Base-by-base conservation (phyloP, 1,140 invertebrate genomes). In the Apis mellifera region DNA sequence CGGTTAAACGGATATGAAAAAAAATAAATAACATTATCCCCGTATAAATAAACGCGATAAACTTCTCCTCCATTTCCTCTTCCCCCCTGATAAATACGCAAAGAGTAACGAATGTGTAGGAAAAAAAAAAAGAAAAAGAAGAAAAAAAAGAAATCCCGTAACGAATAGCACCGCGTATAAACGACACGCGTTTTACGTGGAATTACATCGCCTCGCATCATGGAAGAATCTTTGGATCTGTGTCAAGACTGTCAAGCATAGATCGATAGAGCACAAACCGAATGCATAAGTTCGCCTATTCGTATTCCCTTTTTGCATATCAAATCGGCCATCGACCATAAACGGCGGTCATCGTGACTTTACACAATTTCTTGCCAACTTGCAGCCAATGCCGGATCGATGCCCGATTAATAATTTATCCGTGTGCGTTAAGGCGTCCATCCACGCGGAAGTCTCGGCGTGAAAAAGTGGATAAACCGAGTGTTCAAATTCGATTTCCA, bases 211-310 rank as follows among this genome's bases (percentile, higher is more conserved):
- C 32, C 32, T 32, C 7, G 32, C 5, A 42, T 42, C 32, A 12
- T 12, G 21, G 13, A 54, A 42, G 7, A n/a, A 62, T 8, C 2
- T 8, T 13, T 15, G 7, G 15, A 76, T 76, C 50, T 76, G 42
- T 76, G 74, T 42, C 74, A 76, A 76, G 74, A 76, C 59, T 65
- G 32, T 42, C n/a, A n/a, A 54, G 54, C 13, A 13, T 21, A 19
- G 26, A 19, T n/a, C 70, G 52, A 26, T 13, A 13, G 52, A 7
- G 8, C 21, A 54, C 60, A 76, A 76, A 65, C 50, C 50, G 74
- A 76, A 76, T 54, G 13, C 17, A 26, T 65, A 76, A 76, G 26
- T 13, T n/a, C 23, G 7, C n/a, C 3, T 76, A 21, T 13, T 26
- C 54, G 60, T 52, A 76, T 76, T 76, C 74, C 50, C 19, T 54